Evolutionary conservation across 2,888 invertebrate genomes (phyloP).

Genomic region (Agrotis segetum): DNA sequence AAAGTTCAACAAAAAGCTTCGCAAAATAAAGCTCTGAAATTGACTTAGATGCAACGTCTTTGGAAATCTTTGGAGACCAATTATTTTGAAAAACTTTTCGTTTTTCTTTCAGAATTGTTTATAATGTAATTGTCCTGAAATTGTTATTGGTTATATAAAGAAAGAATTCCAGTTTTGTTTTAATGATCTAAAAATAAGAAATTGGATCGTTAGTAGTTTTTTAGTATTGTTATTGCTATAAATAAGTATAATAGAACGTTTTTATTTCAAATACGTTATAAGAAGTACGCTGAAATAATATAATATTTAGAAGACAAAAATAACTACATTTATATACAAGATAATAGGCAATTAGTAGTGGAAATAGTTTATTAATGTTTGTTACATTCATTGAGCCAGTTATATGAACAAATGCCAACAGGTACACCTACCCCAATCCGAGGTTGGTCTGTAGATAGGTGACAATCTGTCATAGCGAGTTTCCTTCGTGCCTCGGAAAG

Average conservation of each 20-base stretch:
- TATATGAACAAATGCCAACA: neutral
- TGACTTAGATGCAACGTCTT: conserved; percentile 25
- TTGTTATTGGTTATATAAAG: conserved; percentile 26
- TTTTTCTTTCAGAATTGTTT: conserved; percentile 20
- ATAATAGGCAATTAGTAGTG: neutral
- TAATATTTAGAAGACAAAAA: neutral
- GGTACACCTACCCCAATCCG: too few relatives aligned
- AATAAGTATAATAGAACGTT: too few relatives aligned
- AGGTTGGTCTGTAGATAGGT: too few relatives aligned
- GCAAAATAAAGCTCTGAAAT: conserved; percentile 10
- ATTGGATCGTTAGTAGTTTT: conserved; percentile 43
- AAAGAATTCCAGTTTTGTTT: conserved; percentile 21
- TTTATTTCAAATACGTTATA: too few relatives aligned
- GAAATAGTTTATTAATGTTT: neutral
- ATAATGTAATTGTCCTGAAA: conserved; percentile 23
- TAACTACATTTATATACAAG: neutral
- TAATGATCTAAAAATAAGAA: conserved; percentile 17
- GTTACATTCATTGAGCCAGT: neutral
- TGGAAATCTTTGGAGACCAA: conserved; percentile 23
- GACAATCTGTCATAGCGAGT: too few relatives aligned
- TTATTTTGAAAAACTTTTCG: conserved; percentile 20
- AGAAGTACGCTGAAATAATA: neutral
- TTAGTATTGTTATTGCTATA: conserved; percentile 12
- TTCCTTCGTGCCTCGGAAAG: too few relatives aligned
- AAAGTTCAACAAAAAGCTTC: conserved; percentile 7